These are phyloP conservation scores for Chelon labrosus DNA, from an alignment of 2,797 vertebrate species.

Conservation along the genomic window DNA sequence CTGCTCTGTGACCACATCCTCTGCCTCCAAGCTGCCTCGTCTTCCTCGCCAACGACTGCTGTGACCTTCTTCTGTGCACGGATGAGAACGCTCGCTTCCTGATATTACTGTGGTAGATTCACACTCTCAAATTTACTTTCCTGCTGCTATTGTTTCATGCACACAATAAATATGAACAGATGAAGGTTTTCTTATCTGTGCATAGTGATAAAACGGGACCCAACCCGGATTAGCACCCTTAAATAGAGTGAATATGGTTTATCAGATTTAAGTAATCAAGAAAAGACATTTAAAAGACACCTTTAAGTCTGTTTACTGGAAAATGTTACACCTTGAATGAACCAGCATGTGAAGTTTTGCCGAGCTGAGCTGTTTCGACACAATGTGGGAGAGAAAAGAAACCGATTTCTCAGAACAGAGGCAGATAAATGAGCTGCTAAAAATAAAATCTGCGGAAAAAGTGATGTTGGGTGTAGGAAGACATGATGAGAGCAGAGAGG, in stretches of 20 bases:
- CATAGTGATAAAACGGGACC: background rate
- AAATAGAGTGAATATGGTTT: too few species aligned
- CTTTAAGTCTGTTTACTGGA: background rate
- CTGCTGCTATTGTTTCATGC: too few species aligned
- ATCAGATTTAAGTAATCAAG: too few species aligned
- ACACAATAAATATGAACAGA: background rate
- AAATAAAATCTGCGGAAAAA: slow-evolving; percentile 33
- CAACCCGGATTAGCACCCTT: too few species aligned
- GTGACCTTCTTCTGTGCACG: slow-evolving; percentile 40
- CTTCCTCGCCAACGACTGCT: slow-evolving; percentile 31
- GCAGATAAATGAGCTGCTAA: background rate
- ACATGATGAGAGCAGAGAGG: too few species aligned
- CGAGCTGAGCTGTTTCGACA: background rate
- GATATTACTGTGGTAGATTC: slow-evolving; percentile 12
- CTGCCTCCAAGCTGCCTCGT: slow-evolving; percentile 29
- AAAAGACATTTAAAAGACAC: too few species aligned
- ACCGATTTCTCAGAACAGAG: slow-evolving; percentile 24
- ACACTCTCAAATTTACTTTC: slow-evolving; percentile 5
- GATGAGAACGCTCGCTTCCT: slow-evolving; percentile 42
- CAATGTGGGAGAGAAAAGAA: background rate
- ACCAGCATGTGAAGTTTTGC: background rate
- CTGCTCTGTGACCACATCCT: slow-evolving; percentile 74
- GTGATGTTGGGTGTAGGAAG: background rate
- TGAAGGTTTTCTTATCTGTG: background rate
- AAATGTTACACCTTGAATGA: background rate